These are phyloP conservation scores for Melanostigma gelatinosum DNA, from an alignment of 2,113 vertebrate genomes.

Conservation along the genomic window DNA sequence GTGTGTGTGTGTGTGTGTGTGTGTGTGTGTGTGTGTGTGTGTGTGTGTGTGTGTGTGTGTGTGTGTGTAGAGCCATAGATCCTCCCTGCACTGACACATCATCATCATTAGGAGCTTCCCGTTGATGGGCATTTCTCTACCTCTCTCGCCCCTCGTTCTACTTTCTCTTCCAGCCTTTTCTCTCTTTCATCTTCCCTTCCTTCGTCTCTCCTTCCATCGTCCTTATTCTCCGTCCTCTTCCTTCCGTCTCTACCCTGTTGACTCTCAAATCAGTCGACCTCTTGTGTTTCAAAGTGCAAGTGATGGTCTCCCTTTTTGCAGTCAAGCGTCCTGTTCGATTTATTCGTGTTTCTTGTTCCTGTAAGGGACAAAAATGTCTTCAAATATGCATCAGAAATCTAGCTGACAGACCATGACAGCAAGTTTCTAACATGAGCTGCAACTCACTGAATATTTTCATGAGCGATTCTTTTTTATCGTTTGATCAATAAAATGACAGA, in stretches of 20 bases:
- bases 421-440: not conserved
- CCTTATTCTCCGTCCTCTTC: not conserved
- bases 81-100: constrained; percentile 22
- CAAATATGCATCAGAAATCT: not conserved
- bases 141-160: constrained; percentile 3
- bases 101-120: constrained; percentile 48
- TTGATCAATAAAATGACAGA: not conserved
- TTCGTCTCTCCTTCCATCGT: not conserved
- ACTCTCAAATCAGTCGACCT: not conserved
- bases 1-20: not conserved
- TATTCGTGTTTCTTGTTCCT: not conserved
- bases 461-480: not conserved
- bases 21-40: not conserved
- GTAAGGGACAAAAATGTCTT: not conserved
- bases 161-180: not conserved
- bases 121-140: constrained; percentile 5
- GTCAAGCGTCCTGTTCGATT: not conserved
- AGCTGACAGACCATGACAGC: not conserved
- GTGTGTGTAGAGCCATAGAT: constrained; percentile 1
- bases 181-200: constrained; percentile 7
- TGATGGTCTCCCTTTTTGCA: not conserved
- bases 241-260: not conserved
- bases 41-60: not conserved
- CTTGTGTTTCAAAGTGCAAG: not conserved
- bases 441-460: not conserved